These are phyloP conservation scores for Rhyacichthys aspro DNA, from an alignment of 2,797 vertebrate species.

Conservation along the genomic window DNA sequence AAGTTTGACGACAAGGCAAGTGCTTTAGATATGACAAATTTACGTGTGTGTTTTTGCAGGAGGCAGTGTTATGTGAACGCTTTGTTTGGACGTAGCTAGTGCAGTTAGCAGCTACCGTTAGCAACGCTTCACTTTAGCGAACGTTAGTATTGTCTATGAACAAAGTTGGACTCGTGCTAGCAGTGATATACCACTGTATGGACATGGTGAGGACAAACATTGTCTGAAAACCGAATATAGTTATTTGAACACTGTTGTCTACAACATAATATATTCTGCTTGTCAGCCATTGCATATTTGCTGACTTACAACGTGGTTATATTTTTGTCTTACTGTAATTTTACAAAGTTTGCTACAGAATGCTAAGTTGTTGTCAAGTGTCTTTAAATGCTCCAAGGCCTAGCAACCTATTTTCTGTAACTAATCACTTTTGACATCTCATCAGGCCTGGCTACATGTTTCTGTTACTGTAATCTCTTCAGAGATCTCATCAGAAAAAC, in stretches of 20 bases:
- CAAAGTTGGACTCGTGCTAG: slow-evolving; percentile 43
- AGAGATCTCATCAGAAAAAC: slow-evolving; percentile 1
- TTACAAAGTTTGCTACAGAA: not conserved
- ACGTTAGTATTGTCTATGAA: slow-evolving; percentile 12
- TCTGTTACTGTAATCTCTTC: no score
- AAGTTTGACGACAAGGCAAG: slow-evolving; percentile 51
- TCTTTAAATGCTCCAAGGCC: not conserved
- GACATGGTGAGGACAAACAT: not conserved
- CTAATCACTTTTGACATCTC: no score
- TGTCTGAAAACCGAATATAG: not conserved
- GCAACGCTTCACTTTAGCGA: slow-evolving; percentile 40
- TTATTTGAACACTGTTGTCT: not conserved
- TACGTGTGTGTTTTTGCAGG: fast-evolving
- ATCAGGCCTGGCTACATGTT: no score
- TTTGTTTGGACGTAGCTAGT: not conserved
- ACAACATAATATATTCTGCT: not conserved
- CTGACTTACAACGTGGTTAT: no score
- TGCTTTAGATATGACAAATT: not conserved
- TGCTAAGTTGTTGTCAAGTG: not conserved
- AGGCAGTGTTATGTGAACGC: fast-evolving
- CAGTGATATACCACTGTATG: not conserved
- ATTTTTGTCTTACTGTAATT: no score
- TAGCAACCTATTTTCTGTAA: not conserved
- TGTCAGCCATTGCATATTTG: not conserved
- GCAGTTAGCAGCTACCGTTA: slow-evolving; percentile 50